Base-by-base conservation (phyloP, 2,797 vertebrate genomes). In the Acanthis flammea region DNA sequence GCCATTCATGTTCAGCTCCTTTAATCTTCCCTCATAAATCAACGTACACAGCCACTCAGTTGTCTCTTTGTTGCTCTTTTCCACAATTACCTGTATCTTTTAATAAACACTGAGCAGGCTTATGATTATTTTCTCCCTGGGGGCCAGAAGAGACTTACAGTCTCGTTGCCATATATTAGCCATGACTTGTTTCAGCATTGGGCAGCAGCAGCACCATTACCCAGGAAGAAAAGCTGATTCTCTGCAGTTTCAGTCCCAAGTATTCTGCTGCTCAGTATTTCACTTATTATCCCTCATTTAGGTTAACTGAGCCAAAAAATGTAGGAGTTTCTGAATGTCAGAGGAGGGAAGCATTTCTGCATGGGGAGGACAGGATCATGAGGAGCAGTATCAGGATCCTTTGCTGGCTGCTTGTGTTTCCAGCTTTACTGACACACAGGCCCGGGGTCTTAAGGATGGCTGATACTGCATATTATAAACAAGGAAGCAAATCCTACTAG, bases 1-100 rank as follows among this genome's bases (percentile, higher is more conserved):
- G 67, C 66, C 94, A 92, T 95, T 89, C 77, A 89, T 79, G 84
- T 72, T 97, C 96, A 78, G 35, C 50, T 96, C 88, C 97, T 97
- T 96, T 95, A 93, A 97, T 96, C 95, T 97, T 95, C 93, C 68
- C 71, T 95, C 95, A 92, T 96, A 97, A 97, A 97, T 97, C 94
- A 97, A 87, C 72, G 62, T 96, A 70, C 83, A 86, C 37, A 89
- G 82, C 35, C 8, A 12, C 66, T 94, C 95, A 94, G 30, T 96
- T 95, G 92, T 97, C 95, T 90, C 94, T 96, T 85, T 93, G 82
- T 94, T 92, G 71, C 53, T 82, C 42, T 94, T 95, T 95, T 80
- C 79, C 86, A 83, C 84, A 82, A 85, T 93, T 93, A 92, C 70
- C 76, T 86, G 9, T 75, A 53, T 70, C 68, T 96, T 94, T 88